phyloP scores from a whole-genome alignment of 2,888 invertebrate species.

The Ophioninae sp. region DNA sequence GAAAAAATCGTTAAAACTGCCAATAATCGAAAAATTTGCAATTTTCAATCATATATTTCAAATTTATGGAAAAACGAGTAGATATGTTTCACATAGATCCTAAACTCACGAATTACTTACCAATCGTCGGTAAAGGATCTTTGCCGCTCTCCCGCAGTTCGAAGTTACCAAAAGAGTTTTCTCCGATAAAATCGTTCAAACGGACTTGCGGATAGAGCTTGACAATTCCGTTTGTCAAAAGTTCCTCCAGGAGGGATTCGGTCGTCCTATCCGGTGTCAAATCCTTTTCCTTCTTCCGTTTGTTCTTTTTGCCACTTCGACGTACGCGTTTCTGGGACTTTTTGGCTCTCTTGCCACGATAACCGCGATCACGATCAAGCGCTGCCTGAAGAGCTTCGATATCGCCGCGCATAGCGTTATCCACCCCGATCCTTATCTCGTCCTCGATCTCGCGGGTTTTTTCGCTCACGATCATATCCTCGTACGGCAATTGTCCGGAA shows the following conservation, averaged over 20 bases:
- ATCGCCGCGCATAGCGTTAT: conserved; percentile 87
- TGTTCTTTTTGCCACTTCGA: conserved; percentile 92
- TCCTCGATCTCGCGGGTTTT: conserved; percentile 92
- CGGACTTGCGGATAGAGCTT: conserved; percentile 87
- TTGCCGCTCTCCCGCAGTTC: conserved; percentile 82
- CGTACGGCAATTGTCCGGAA: conserved; percentile 88
- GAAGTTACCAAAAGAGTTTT: conserved; percentile 87
- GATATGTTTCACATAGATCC: no score
- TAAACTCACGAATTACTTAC: no score
- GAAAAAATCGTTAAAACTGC: no score
- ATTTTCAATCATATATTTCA: no score
- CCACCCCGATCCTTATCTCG: conserved; percentile 91
- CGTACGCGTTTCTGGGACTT: conserved; percentile 90
- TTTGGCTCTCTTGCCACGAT: conserved; percentile 89
- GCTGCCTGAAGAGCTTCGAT: conserved; percentile 87
- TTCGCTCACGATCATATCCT: conserved; percentile 91
- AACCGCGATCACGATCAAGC: conserved; percentile 86
- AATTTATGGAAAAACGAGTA: no score
- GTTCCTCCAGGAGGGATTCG: conserved; percentile 95
- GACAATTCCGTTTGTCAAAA: conserved; percentile 95
- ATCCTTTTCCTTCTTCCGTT: conserved; percentile 97
- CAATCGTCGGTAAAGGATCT: conserved; percentile 83
- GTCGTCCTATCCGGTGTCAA: conserved; percentile 94
- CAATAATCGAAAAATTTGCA: no score
- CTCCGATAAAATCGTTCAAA: conserved; percentile 90